These are phyloP conservation scores for Cygnus buccinator DNA, from an alignment of 2,113 vertebrate species.

Conservation along the genomic window DNA sequence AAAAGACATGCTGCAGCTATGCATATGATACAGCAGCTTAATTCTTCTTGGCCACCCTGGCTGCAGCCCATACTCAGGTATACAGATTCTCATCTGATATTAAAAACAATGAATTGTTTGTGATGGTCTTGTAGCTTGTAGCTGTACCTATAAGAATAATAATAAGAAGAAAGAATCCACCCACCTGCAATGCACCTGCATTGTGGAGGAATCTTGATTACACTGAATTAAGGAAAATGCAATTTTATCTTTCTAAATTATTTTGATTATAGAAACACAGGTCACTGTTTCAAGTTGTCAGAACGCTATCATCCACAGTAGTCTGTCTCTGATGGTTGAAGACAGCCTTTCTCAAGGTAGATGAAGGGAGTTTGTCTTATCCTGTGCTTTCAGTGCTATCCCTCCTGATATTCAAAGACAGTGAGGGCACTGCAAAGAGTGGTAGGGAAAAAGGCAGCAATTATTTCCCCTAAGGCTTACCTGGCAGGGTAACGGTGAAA, in stretches of 20 bases:
- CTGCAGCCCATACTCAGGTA: neutral
- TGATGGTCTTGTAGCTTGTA: neutral
- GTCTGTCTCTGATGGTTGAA: neutral
- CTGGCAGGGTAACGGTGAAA: conserved; percentile 9
- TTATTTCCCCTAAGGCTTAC: conserved; percentile 23
- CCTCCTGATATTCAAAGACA: neutral
- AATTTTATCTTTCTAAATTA: neutral
- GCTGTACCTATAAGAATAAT: neutral
- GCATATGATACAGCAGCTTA: neutral
- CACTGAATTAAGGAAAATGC: neutral
- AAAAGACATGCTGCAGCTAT: neutral
- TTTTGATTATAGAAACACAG: neutral
- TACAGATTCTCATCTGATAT: neutral
- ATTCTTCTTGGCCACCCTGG: neutral
- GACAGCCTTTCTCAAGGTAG: conserved; percentile 5
- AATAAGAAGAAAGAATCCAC: no score
- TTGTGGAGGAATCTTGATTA: neutral
- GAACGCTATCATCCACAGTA: neutral
- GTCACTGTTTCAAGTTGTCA: conserved; percentile 18
- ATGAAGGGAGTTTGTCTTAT: neutral
- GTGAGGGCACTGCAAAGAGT: neutral
- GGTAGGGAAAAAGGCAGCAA: neutral
- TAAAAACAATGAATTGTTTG: neutral
- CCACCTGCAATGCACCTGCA: neutral
- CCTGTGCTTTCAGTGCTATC: neutral